Evolutionary conservation across 2,113 vertebrate species (phyloP), one percentile per base, ranked within the genome.

Genomic region (Muscicapa adusta): DNA sequence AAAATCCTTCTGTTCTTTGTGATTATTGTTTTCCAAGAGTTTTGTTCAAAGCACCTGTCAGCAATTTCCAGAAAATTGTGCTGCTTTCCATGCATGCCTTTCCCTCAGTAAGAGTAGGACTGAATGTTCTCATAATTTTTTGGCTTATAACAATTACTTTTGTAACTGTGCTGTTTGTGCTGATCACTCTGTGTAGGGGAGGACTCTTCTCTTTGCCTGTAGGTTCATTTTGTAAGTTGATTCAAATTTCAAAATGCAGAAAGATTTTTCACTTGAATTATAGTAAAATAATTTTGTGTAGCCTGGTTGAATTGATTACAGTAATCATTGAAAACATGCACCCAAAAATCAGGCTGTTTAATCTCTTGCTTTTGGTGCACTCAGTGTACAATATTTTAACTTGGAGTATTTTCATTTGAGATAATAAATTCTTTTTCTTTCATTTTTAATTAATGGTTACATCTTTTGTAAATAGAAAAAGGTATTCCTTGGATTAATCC

Each of bases 401-500:
- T 66, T 68, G 48, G 43, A 57, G 23, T 66, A 62, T 78, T 86
- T 94, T 93, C 14, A 58, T 67, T 80, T 89, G 25, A 72, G 48
- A 29, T 48, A 43, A 38, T 62, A 24, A 8, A 14, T 56, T 45
- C 12, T 43, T 78, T 89, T 79, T 74, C 16, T 94, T 93, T 74
- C 0, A 8, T 61, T 93, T 91, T 93, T 17, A 40, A 33, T 66
- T 66, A 85, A 20, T 42, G 40, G 19, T 78, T 78, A 45, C 17
- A 31, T 77, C 56, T 90, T 91, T 75, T 68, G 34, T 54, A 89
- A 93, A 81, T 33, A 57, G 26, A 51, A 51, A 65, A 71, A 65
- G 26, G 23, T 95, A 36, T 93, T 94, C 42, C 36, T 97, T 96
- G 91, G 89, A 58, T 58, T 66, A 65, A 51, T 76, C 60, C 18